These are phyloP conservation scores for Sinohyriopsis cumingii DNA, from an alignment of 2,888 invertebrate species.

Conservation along the genomic window DNA sequence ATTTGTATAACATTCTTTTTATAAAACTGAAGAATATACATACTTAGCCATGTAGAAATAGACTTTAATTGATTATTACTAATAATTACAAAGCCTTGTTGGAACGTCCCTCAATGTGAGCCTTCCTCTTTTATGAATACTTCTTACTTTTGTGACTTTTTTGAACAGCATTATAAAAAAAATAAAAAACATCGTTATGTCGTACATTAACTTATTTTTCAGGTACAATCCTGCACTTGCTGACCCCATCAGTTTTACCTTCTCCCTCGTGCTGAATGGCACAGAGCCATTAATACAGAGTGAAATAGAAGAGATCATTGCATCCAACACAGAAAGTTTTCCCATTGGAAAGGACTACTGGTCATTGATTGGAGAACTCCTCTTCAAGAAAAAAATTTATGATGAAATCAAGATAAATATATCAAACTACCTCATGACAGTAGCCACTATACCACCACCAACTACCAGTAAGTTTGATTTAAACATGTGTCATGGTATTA, in stretches of 20 bases:
- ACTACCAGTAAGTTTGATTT: conserved; percentile 27
- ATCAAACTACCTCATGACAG: conserved; percentile 41
- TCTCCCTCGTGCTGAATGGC: conserved; percentile 45
- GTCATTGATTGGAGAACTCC: conserved; percentile 28
- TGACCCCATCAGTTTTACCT: conserved; percentile 43
- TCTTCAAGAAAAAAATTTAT: conserved; percentile 5
- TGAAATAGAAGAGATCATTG: conserved; percentile 32
- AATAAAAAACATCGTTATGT: no score
- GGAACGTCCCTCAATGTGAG: no score
- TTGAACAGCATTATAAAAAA: no score
- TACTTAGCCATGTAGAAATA: no score
- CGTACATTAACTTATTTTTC: not conserved
- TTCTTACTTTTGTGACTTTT: no score
- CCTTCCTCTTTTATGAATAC: no score
- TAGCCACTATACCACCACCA: conserved; percentile 31
- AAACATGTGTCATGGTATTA: not conserved
- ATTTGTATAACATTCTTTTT: no score
- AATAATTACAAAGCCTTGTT: no score
- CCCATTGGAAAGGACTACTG: conserved; percentile 25
- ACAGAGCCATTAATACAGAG: conserved; percentile 35
- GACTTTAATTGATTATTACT: no score
- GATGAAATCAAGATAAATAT: conserved; percentile 46
- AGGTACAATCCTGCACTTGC: conserved; percentile 30
- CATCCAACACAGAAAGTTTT: conserved; percentile 19
- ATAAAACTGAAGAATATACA: no score